phyloP scores from a whole-genome alignment of 2,888 invertebrate genomes.

The Ptycholaimellus sp. region DNA sequence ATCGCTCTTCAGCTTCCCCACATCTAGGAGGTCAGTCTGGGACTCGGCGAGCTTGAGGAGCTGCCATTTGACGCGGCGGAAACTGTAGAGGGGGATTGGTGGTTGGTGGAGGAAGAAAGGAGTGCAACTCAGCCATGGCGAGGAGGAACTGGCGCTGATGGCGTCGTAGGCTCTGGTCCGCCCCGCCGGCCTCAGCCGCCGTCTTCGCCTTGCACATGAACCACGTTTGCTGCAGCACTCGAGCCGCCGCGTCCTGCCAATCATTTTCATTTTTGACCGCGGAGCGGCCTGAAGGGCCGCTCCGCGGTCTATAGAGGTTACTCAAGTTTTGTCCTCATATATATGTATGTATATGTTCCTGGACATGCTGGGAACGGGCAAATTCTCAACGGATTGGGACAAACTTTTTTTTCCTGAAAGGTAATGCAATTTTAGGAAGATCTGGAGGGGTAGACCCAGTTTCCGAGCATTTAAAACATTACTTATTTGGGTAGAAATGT shows the following conservation, averaged over 20 bases:
- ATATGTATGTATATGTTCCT: too few species aligned
- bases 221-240: constrained; percentile 97
- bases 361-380: too few species aligned
- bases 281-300: too few species aligned
- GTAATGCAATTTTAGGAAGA: too few species aligned
- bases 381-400: too few species aligned
- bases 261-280: too few species aligned
- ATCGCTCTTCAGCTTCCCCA: constrained; percentile 52
- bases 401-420: too few species aligned
- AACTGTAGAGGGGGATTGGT: not conserved
- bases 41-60: constrained; percentile 29
- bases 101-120: not conserved
- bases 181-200: constrained; percentile 37
- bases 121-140: constrained; percentile 93
- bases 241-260: constrained; percentile 88
- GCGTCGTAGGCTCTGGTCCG: constrained; percentile 44
- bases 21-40: constrained; percentile 93
- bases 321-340: too few species aligned
- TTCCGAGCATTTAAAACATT: too few species aligned
- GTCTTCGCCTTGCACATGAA: constrained; percentile 94
- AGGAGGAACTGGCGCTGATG: constrained; percentile 94
- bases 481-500: too few species aligned
- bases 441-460: too few species aligned
- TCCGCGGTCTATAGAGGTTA: too few species aligned
- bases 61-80: constrained; percentile 12